Conservation (phyloP, 2,888 invertebrate species). For the Spisula solida region DNA sequence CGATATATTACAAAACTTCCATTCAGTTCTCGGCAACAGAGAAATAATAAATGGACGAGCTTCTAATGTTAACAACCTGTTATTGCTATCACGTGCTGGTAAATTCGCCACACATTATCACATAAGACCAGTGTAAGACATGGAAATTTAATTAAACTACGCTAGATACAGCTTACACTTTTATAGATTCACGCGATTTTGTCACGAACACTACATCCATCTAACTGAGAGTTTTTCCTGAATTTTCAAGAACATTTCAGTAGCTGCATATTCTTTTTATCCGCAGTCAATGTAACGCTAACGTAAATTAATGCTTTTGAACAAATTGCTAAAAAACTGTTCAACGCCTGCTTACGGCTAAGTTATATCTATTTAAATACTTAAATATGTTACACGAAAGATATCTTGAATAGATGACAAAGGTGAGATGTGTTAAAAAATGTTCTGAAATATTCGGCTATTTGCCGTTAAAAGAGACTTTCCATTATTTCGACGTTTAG, state of each 20-base stretch:
- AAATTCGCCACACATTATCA: not conserved
- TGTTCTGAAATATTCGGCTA: too few relatives aligned
- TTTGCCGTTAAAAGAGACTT: too few relatives aligned
- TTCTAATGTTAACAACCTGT: not conserved
- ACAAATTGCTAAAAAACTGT: too few relatives aligned
- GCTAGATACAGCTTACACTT: not conserved
- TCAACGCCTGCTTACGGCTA: too few relatives aligned
- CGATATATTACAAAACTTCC: not conserved
- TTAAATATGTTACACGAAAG: too few relatives aligned
- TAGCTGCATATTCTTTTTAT: too few relatives aligned
- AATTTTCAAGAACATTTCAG: not conserved
- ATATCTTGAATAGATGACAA: too few relatives aligned
- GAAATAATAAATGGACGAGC: not conserved
- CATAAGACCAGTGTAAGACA: not conserved
- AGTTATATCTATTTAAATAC: too few relatives aligned
- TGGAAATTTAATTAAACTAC: constrained; percentile 1
- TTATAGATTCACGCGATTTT: not conserved
- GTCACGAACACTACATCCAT: not conserved
- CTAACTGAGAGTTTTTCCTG: not conserved
- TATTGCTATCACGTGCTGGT: not conserved
- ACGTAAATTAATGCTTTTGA: too few relatives aligned
- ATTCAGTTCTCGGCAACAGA: not conserved
- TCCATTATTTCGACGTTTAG: too few relatives aligned
- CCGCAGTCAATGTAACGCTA: too few relatives aligned
- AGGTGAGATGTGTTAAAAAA: too few relatives aligned